These are phyloP conservation scores for Hippocampus barbouri DNA, from an alignment of 2,113 vertebrate genomes.

Conservation along the genomic window DNA sequence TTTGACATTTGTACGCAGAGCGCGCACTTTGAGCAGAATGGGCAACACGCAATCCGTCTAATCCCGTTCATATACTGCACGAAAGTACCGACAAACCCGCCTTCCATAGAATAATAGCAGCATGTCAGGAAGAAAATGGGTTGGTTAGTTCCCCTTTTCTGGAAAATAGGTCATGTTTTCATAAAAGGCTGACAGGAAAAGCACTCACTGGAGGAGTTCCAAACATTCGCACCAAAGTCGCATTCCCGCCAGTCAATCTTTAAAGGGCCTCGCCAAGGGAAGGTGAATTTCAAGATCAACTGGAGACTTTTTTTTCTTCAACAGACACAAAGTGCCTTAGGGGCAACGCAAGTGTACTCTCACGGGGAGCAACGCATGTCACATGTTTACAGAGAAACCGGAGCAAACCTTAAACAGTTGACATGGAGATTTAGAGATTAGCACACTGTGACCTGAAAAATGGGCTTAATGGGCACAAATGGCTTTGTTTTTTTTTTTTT, in stretches of 20 bases:
- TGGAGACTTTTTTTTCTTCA: neutral
- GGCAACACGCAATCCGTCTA: neutral
- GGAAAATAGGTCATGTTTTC: constrained; percentile 45
- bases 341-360: no score
- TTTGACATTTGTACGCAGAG: neutral
- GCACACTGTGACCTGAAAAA: neutral
- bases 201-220: constrained; percentile 14
- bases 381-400: no score
- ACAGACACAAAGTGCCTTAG: no score
- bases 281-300: neutral
- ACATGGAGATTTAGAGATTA: neutral
- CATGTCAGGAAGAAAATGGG: constrained; percentile 1
- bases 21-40: no score
- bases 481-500: neutral
- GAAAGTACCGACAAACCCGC: neutral
- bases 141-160: constrained; percentile 13
- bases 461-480: neutral
- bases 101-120: neutral
- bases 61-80: neutral
- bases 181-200: constrained; percentile 18
- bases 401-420: neutral
- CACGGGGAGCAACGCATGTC: no score
- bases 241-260: neutral
- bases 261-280: neutral
- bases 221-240: constrained; percentile 17